Evolutionary conservation across 2,888 invertebrate species (phyloP), one percentile per base, ranked within the genome.

Genomic region (Keiferia lycopersicella): DNA sequence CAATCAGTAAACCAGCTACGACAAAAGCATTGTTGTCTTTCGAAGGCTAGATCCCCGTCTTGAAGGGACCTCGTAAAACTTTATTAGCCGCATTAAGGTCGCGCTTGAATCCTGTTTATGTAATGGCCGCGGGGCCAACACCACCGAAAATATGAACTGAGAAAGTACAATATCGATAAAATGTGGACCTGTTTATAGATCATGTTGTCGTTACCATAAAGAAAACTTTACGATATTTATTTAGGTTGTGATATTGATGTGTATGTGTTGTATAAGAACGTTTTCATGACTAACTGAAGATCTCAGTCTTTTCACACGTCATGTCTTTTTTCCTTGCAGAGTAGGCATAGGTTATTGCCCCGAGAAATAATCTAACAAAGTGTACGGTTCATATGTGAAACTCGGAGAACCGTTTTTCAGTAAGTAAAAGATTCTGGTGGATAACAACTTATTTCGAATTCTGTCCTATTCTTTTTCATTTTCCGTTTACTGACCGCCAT

Each of bases 41-140:
- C 78, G 89, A 84, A 83, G 87, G 87, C 34, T 34, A 34, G 34
- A 34, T 34, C 87, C n/a, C 85, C 87, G 89, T 88, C 89, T 87
- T 87, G 86, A 85, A 89, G 91, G 90, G 88, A 86, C 86, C 78
- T 89, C 91, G 87, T 91, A 90, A 91, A 91, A 90, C 89, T 91
- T 91, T 91, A 91, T 91, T 91, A 91, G 88, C 81, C 87, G 85
- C 88, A 90, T 91, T 90, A 91, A 88, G 91, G 89, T 89, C 89
- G 88, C 86, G 88, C 89, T 90, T 89, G 90, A 88, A 89, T 90
- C 90, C 89, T 91, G 90, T 91, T 90, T 91, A 90, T 91, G 91
- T 91, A 91, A 91, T 91, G 89, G 88, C 86, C 88, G 84, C 81
- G 80, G 80, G 90, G 87, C 88, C 90, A 88, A 87, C 87, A 86